Evolutionary conservation across 2,113 vertebrate genomes (phyloP).

Genomic region (Delphinapterus leucas): DNA sequence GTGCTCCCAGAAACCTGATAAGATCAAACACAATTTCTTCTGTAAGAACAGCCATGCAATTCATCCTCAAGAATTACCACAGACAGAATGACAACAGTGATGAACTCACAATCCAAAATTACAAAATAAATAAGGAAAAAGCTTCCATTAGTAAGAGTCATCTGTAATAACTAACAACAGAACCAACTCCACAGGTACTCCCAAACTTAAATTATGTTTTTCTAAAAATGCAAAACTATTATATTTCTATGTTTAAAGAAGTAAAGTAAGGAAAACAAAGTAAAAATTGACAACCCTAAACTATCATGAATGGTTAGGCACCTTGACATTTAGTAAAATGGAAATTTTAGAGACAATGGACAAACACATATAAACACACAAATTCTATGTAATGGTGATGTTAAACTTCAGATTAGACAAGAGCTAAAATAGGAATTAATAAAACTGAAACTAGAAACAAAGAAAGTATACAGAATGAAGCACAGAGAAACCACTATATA

Average conservation of each 20-base stretch:
- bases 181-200: not conserved
- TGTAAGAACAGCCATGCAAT: not conserved
- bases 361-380: not conserved
- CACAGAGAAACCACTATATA: not conserved
- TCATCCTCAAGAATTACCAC: not conserved
- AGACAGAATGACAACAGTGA: not conserved
- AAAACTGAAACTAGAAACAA: not conserved
- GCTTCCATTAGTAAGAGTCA: not conserved
- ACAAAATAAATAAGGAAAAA: not conserved
- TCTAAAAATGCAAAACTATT: not conserved
- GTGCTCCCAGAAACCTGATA: not conserved
- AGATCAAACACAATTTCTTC: not conserved
- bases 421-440: not conserved
- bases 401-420: not conserved
- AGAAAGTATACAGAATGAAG: not conserved
- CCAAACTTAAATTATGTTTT: not conserved
- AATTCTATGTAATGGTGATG: not conserved
- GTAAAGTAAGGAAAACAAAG: not conserved
- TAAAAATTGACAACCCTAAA: not conserved
- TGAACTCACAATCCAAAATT: not conserved
- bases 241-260: not conserved
- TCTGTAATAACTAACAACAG: not conserved
- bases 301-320: not conserved
- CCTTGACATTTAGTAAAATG: not conserved
- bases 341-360: not conserved